Conservation (phyloP, 1,140 invertebrate genomes). For the Drosophila pseudoobscura region DNA sequence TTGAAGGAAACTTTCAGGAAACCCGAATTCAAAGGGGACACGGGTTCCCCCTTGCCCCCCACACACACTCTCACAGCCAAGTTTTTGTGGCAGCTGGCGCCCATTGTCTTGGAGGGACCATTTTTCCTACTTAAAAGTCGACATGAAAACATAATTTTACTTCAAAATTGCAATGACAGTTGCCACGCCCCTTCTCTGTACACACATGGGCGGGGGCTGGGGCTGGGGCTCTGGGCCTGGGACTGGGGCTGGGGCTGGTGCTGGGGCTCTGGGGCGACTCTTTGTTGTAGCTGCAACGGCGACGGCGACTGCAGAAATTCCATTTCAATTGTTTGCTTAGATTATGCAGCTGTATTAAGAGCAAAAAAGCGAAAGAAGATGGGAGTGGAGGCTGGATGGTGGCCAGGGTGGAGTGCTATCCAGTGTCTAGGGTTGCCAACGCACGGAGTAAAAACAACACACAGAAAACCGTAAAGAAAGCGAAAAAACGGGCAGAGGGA, state of each 20-base stretch:
- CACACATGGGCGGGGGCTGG: slow-evolving; percentile 21
- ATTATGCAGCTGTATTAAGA: slow-evolving; percentile 80
- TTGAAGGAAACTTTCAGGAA: slow-evolving; percentile 31
- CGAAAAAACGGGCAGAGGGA: slow-evolving; percentile 13
- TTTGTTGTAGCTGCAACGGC: slow-evolving; percentile 42
- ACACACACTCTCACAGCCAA: slow-evolving; percentile 4
- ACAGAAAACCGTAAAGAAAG: slow-evolving; percentile 33
- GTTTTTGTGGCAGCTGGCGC: slow-evolving; percentile 40
- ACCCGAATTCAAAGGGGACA: no score
- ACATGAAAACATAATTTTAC: slow-evolving; percentile 81
- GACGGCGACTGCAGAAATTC: slow-evolving; percentile 69
- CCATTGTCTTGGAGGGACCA: slow-evolving; percentile 58
- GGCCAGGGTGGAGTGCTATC: slow-evolving; percentile 2
- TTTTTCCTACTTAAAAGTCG: slow-evolving; percentile 62
- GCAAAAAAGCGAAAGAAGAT: slow-evolving; percentile 28
- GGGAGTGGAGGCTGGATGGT: slow-evolving; percentile 5
- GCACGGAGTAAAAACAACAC: slow-evolving; percentile 1
- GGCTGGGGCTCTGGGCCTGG: background rate
- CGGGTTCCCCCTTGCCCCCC: background rate
- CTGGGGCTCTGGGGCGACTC: background rate
- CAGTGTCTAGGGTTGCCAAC: slow-evolving; percentile 41
- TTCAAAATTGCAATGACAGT: slow-evolving; percentile 77
- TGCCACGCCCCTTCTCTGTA: slow-evolving; percentile 67
- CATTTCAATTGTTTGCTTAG: slow-evolving; percentile 81
- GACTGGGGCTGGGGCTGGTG: background rate